phyloP scores from a whole-genome alignment of 2,797 vertebrate species.

The Emydoidea blandingii region DNA sequence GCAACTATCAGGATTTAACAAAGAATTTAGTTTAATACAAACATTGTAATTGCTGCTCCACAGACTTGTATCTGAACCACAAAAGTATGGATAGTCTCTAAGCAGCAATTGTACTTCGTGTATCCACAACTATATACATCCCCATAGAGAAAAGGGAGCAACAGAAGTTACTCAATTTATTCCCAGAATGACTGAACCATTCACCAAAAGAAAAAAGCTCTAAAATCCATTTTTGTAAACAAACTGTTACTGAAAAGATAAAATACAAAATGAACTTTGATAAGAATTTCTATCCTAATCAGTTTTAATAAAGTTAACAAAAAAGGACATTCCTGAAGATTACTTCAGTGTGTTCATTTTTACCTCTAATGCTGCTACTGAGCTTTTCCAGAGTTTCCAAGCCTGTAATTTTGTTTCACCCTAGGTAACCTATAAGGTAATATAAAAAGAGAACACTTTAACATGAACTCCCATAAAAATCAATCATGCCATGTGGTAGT shows the following conservation, averaged over 20 bases:
- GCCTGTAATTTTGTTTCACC: conserved; percentile 82
- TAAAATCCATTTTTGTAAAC: neutral
- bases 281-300: conserved; percentile 48
- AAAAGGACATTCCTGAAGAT: conserved; percentile 51
- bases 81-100: neutral
- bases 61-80: neutral
- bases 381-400: conserved; percentile 82
- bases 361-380: conserved; percentile 81
- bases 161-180: neutral
- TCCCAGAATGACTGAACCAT: neutral
- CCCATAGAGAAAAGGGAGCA: neutral
- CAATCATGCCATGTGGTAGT: conserved; percentile 64
- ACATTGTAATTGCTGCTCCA: neutral
- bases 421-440: conserved; percentile 83
- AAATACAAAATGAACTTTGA: conserved; percentile 51
- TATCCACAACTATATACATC: neutral
- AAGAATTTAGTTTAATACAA: neutral
- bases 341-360: conserved; percentile 73
- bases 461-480: conserved; percentile 74
- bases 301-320: conserved; percentile 54
- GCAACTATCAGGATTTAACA: neutral
- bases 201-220: neutral
- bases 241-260: conserved; percentile 52
- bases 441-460: conserved; percentile 77
- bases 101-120: neutral